Evolutionary conservation across 1,140 invertebrate species (phyloP).

Genomic region (Drosophila pectinifera): DNA sequence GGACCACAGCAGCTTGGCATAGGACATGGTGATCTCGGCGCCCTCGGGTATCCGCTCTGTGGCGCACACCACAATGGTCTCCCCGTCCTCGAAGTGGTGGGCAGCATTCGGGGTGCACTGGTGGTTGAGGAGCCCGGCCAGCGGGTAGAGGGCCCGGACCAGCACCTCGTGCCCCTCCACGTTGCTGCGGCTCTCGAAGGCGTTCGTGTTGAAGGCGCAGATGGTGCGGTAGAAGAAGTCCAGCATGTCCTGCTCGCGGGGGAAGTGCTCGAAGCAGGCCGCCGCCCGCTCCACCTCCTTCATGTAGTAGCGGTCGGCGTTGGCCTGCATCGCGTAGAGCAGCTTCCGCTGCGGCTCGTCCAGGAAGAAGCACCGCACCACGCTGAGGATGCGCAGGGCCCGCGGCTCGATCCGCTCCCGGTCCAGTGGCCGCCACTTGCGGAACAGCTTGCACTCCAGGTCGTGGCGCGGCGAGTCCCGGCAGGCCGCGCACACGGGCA

Average conservation of each 20-base stretch:
- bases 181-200: conserved; percentile 89
- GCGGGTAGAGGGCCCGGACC: conserved; percentile 90
- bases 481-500: conserved; percentile 86
- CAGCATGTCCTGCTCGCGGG: conserved; percentile 88
- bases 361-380: conserved; percentile 87
- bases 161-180: conserved; percentile 85
- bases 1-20: conserved; percentile 90
- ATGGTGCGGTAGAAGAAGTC: conserved; percentile 85
- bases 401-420: conserved; percentile 85
- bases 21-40: conserved; percentile 90
- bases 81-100: conserved; percentile 87
- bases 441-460: conserved; percentile 87
- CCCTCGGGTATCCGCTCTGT: conserved; percentile 88
- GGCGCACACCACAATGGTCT: conserved; percentile 88
- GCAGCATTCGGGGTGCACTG: conserved; percentile 90
- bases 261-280: conserved; percentile 86
- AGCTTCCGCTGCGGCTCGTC: conserved; percentile 86
- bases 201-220: conserved; percentile 90
- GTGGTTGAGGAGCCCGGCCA: conserved; percentile 91
- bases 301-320: conserved; percentile 86
- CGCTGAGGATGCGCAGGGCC: conserved; percentile 86
- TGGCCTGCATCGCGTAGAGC: conserved; percentile 86
- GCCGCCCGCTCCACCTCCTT: conserved; percentile 87
- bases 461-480: conserved; percentile 86
- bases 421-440: conserved; percentile 86